Conservation (phyloP, 2,113 vertebrate genomes). For the Odobenus rosmarus region DNA sequence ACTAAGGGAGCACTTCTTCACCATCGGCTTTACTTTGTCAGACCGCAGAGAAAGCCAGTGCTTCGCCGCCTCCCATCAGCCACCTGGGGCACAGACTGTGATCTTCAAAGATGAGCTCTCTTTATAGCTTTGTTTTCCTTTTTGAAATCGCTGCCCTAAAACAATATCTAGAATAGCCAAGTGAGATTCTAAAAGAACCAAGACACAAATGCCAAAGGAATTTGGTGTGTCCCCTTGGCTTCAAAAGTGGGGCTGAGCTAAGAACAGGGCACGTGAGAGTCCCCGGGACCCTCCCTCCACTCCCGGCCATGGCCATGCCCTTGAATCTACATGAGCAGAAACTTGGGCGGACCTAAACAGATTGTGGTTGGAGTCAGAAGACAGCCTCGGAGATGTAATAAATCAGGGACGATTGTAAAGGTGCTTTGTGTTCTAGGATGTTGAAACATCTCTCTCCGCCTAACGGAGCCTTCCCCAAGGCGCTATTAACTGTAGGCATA, state of each 20-base stretch:
- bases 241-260: background rate
- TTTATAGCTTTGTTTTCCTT: background rate
- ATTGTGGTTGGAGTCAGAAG: slow-evolving; percentile 16
- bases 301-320: background rate
- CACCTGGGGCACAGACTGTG: too few relatives aligned
- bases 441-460: background rate
- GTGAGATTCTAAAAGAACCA: background rate
- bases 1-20: slow-evolving; percentile 8
- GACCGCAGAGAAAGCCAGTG: background rate
- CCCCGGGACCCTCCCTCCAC: background rate
- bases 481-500: background rate
- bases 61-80: slow-evolving; percentile 34
- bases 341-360: background rate
- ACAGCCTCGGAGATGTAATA: background rate
- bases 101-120: background rate
- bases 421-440: slow-evolving; percentile 63
- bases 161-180: background rate
- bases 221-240: background rate
- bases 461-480: slow-evolving; percentile 55
- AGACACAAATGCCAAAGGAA: background rate
- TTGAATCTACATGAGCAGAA: slow-evolving; percentile 47
- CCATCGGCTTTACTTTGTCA: slow-evolving; percentile 28
- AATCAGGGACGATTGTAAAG: slow-evolving; percentile 26
- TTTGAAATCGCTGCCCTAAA: background rate
- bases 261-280: background rate